These are phyloP conservation scores for Aquatica leii DNA, from an alignment of 2,888 invertebrate genomes.

Conservation along the genomic window DNA sequence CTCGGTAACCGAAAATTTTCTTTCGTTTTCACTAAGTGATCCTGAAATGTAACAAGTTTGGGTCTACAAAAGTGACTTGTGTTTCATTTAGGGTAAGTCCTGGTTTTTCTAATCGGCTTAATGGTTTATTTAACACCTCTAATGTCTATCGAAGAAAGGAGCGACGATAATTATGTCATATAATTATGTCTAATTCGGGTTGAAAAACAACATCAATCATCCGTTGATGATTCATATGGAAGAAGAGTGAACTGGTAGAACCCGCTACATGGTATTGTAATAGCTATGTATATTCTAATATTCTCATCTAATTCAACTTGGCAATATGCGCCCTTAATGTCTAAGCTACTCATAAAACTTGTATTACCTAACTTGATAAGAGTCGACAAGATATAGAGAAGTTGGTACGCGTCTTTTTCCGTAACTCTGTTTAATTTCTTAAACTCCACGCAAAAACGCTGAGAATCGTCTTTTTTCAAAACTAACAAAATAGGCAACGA, in stretches of 20 bases:
- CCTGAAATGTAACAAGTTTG: constrained; percentile 22
- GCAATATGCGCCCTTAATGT: constrained; percentile 12
- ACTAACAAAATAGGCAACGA: background rate
- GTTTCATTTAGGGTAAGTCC: constrained; percentile 38
- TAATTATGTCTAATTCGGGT: constrained; percentile 40
- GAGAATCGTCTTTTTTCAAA: background rate
- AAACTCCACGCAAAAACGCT: constrained; percentile 1
- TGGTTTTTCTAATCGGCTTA: constrained; percentile 29
- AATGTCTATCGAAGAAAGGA: constrained; percentile 18
- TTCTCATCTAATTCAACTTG: too few relatives aligned
- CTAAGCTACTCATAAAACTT: background rate
- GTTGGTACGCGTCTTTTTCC: background rate
- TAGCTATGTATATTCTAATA: constrained; percentile 16
- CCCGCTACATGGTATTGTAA: constrained; percentile 37
- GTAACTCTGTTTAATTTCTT: background rate
- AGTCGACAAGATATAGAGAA: background rate
- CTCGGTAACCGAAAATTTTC: too few relatives aligned
- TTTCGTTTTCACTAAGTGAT: constrained; percentile 21
- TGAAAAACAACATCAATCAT: constrained; percentile 45
- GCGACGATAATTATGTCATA: constrained; percentile 30
- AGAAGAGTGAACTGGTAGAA: constrained; percentile 39
- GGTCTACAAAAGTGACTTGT: constrained; percentile 43
- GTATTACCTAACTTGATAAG: background rate
- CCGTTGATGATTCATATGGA: constrained; percentile 47
- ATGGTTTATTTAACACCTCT: constrained; percentile 28